These are phyloP conservation scores for Cydia fagiglandana DNA, from an alignment of 1,140 invertebrate genomes.

Conservation along the genomic window DNA sequence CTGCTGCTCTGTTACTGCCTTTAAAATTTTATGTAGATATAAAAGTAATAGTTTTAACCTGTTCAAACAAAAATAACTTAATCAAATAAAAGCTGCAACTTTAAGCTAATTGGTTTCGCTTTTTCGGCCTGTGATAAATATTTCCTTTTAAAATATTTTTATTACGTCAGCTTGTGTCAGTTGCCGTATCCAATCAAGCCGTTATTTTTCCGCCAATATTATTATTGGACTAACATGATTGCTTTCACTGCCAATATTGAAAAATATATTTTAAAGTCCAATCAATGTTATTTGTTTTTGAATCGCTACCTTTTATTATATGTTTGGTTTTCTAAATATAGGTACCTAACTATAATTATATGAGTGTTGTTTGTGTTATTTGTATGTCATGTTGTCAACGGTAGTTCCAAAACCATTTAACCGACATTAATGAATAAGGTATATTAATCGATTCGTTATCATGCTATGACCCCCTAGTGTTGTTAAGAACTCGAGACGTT, in stretches of 20 bases:
- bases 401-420: too few relatives aligned
- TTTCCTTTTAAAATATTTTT: not conserved
- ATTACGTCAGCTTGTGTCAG: not conserved
- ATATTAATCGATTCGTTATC: too few relatives aligned
- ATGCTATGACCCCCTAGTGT: too few relatives aligned
- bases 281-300: conserved; percentile 1
- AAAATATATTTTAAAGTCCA: not conserved
- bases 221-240: not conserved
- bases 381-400: too few relatives aligned
- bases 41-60: not conserved
- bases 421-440: too few relatives aligned
- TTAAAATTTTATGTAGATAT: too few relatives aligned
- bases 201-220: not conserved
- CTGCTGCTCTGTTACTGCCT: too few relatives aligned
- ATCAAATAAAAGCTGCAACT: not conserved
- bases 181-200: not conserved
- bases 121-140: not conserved
- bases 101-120: not conserved
- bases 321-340: not conserved
- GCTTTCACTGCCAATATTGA: not conserved
- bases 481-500: too few relatives aligned
- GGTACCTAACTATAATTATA: too few relatives aligned
- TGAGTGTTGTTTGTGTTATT: not conserved
- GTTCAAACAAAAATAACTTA: not conserved
- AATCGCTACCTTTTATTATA: not conserved